Percentiles rank a stretch among this genome's conserved stretches.
These are phyloP conservation scores for Fringilla coelebs DNA, from an alignment of 2,797 vertebrate genomes.

Conservation along the genomic window DNA sequence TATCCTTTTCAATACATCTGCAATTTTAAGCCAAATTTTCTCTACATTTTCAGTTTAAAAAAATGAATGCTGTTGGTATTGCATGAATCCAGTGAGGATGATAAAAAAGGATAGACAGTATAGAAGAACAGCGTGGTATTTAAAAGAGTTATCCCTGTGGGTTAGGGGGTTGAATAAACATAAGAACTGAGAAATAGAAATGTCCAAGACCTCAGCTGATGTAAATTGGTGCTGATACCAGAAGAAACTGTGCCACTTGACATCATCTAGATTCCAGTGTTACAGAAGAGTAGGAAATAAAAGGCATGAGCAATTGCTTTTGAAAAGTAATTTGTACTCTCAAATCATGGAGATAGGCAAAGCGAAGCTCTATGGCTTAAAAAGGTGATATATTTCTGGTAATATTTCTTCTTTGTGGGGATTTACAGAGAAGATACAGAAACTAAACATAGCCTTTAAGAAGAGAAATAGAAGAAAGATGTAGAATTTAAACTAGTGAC, in stretches of 20 bases:
- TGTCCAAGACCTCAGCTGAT: background rate
- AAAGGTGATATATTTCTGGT: background rate
- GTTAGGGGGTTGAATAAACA: background rate
- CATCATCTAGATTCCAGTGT: background rate
- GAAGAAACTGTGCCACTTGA: background rate
- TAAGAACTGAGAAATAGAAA: background rate
- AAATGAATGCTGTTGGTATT: background rate
- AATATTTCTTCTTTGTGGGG: background rate
- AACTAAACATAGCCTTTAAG: background rate
- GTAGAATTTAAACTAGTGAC: background rate
- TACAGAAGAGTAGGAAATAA: background rate
- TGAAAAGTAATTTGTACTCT: background rate
- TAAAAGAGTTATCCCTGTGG: background rate
- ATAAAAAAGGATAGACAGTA: background rate
- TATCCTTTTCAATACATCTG: background rate
- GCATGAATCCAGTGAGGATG: background rate
- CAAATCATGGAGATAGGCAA: background rate
- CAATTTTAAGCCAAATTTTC: background rate
- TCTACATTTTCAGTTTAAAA: background rate
- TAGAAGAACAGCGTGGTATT: background rate
- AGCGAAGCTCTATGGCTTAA: background rate
- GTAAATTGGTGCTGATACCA: background rate
- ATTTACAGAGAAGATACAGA: background rate
- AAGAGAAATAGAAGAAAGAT: background rate
- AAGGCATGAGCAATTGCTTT: background rate